These are phyloP conservation scores for Himalopsyche anomala DNA, from an alignment of 2,888 invertebrate genomes.

Conservation along the genomic window DNA sequence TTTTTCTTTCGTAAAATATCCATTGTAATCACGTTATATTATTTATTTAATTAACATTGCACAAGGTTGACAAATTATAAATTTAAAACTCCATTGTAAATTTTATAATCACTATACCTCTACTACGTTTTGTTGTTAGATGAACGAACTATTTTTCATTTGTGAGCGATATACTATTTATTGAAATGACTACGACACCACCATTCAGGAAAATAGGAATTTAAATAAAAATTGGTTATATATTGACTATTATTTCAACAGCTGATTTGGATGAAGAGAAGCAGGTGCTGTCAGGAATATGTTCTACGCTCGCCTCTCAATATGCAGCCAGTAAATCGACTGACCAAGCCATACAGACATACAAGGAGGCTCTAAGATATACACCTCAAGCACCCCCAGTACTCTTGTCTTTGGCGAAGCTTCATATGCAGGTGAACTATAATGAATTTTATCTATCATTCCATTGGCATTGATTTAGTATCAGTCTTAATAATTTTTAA, in stretches of 20 bases:
- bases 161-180: too few species aligned
- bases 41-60: too few species aligned
- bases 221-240: constrained; percentile 66
- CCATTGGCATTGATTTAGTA: not conserved
- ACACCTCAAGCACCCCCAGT: constrained; percentile 86
- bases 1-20: too few species aligned
- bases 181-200: too few species aligned
- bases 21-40: too few species aligned
- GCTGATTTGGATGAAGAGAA: constrained; percentile 73
- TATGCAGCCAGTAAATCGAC: constrained; percentile 72
- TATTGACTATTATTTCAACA: constrained; percentile 67
- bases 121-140: too few species aligned
- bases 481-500: not conserved
- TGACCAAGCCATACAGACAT: constrained; percentile 86
- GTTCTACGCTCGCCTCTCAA: constrained; percentile 72
- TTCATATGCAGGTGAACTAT: constrained; percentile 86
- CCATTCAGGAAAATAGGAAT: not conserved
- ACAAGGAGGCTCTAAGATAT: constrained; percentile 90
- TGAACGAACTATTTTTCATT: too few species aligned
- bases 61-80: too few species aligned
- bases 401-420: constrained; percentile 84
- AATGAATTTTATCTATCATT: not conserved
- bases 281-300: constrained; percentile 70
- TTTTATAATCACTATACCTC: too few species aligned
- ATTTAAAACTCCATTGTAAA: too few species aligned